Evolutionary conservation across 1,140 invertebrate genomes (phyloP).

Genomic region (Megalonaias nervosa): DNA sequence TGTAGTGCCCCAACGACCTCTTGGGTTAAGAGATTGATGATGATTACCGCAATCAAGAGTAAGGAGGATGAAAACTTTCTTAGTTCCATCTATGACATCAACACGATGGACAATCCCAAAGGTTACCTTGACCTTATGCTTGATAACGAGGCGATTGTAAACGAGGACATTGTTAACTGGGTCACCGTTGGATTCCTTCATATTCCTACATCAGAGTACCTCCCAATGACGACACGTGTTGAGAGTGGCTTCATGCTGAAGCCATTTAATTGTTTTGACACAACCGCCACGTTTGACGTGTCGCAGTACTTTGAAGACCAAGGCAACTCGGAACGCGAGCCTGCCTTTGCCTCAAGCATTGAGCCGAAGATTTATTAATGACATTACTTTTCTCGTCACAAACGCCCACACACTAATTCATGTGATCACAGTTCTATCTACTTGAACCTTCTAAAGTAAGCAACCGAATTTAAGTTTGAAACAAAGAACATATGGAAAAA

Average conservation of each 20-base stretch:
- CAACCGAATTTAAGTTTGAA: too few species aligned
- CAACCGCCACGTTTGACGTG: conserved; percentile 30
- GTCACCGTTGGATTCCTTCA: conserved; percentile 30
- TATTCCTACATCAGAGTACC: conserved; percentile 32
- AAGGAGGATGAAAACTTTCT: conserved; percentile 32
- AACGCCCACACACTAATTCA: too few species aligned
- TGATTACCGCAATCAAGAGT: conserved; percentile 30
- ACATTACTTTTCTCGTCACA: too few species aligned
- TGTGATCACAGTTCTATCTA: too few species aligned
- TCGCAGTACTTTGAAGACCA: background rate
- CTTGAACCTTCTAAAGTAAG: too few species aligned
- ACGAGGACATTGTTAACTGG: conserved; percentile 34
- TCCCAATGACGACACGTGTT: conserved; percentile 32
- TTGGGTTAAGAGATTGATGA: too few species aligned
- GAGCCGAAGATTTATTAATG: too few species aligned
- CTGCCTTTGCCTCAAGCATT: too few species aligned
- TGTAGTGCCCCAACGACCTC: too few species aligned
- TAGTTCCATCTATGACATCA: conserved; percentile 36
- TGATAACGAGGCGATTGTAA: conserved; percentile 18
- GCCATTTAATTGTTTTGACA: conserved; percentile 40
- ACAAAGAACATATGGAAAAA: too few species aligned
- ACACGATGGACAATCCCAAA: conserved; percentile 15
- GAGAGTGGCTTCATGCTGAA: conserved; percentile 25
- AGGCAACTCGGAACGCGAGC: too few species aligned
- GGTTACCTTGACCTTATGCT: conserved; percentile 4